Percentiles rank a stretch among this genome's conserved stretches.
phyloP scores from a whole-genome alignment of 2,797 vertebrate species.

The Bovichtus variegatus region DNA sequence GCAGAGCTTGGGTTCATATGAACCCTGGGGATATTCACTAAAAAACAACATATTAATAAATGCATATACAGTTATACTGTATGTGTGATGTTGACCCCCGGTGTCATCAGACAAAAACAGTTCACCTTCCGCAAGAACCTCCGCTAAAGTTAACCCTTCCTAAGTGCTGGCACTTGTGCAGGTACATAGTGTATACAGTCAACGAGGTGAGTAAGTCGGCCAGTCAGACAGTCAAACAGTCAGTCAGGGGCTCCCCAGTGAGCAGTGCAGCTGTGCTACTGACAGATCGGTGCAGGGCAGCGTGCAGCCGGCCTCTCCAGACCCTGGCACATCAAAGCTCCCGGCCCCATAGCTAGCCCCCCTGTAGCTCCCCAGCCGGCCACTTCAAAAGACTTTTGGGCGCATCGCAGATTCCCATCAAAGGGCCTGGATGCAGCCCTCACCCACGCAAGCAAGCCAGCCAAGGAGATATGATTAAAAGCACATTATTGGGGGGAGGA shows the following conservation, averaged over 20 bases:
- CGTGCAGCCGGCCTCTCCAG: constrained; percentile 83
- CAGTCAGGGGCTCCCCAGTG: constrained; percentile 56
- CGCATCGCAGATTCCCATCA: constrained; percentile 86
- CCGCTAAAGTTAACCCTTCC: background rate
- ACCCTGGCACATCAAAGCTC: constrained; percentile 83
- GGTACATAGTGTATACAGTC: constrained; percentile 41
- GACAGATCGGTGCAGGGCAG: constrained; percentile 87
- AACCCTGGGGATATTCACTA: constrained; percentile 42
- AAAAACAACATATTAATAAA: constrained; percentile 47
- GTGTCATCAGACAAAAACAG: background rate
- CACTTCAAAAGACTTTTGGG: constrained; percentile 88
- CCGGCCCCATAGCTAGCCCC: constrained; percentile 77
- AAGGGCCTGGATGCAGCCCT: constrained; percentile 76
- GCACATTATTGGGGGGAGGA: constrained; percentile 73
- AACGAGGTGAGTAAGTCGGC: constrained; percentile 59
- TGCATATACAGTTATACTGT: background rate
- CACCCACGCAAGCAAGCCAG: constrained; percentile 73
- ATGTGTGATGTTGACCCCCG: background rate
- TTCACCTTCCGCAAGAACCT: background rate
- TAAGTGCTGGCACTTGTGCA: constrained; percentile 22
- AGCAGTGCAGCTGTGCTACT: constrained; percentile 84
- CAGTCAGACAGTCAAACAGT: constrained; percentile 37
- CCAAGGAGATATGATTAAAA: constrained; percentile 84
- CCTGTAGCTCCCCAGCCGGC: constrained; percentile 80
- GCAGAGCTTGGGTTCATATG: constrained; percentile 23